phyloP scores from a whole-genome alignment of 2,797 vertebrate species.

The Moxostoma hubbsi region DNA sequence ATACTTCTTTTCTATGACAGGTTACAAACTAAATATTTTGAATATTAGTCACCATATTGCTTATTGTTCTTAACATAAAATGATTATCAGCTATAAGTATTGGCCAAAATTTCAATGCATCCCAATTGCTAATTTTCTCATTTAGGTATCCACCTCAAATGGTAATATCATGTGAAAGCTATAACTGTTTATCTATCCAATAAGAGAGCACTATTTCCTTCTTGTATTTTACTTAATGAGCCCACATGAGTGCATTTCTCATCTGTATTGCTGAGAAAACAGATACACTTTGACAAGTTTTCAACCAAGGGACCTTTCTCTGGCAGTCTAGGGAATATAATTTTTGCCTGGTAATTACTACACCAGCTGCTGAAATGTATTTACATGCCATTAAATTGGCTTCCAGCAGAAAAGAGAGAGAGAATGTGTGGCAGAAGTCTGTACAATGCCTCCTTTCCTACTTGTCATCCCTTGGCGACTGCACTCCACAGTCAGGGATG shows the following conservation, averaged over 20 bases:
- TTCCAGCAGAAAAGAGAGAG: constrained; percentile 51
- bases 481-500: constrained; percentile 36
- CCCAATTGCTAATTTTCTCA: background rate
- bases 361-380: constrained; percentile 66
- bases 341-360: constrained; percentile 64
- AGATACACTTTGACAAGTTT: constrained; percentile 60
- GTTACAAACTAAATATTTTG: too few relatives aligned
- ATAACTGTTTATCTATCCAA: constrained; percentile 11
- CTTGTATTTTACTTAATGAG: constrained; percentile 40
- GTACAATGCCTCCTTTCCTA: constrained; percentile 37
- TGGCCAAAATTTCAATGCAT: too few relatives aligned
- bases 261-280: constrained; percentile 57
- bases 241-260: constrained; percentile 46
- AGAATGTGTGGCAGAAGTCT: constrained; percentile 58
- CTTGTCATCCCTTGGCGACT: constrained; percentile 29
- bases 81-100: too few relatives aligned
- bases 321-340: constrained; percentile 60
- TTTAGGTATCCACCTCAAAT: background rate
- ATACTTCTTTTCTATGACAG: too few relatives aligned
- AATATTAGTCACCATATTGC: too few relatives aligned
- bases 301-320: constrained; percentile 50
- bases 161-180: constrained; percentile 30
- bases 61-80: too few relatives aligned
- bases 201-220: constrained; percentile 23
- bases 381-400: constrained; percentile 61